phyloP scores from a whole-genome alignment of 92 coral and sea anemone species.

The Epizoanthus ramosus region DNA sequence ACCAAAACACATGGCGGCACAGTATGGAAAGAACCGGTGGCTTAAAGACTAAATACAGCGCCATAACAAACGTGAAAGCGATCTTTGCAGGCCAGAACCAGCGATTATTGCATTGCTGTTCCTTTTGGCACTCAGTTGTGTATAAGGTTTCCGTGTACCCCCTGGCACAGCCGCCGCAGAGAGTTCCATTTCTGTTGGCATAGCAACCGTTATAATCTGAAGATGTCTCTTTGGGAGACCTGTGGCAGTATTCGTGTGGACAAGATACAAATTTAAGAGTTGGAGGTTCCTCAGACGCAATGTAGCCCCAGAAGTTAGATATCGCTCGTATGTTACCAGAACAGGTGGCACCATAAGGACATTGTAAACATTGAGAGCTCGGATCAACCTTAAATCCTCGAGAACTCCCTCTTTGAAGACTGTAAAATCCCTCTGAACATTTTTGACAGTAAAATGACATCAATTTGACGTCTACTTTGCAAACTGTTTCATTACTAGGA shows the following conservation, averaged over 20 bases:
- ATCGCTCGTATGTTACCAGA: constrained; percentile 36
- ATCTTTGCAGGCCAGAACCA: constrained; percentile 55
- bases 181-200: constrained; percentile 56
- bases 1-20: constrained; percentile 21
- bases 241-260: constrained; percentile 62
- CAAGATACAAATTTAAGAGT: constrained; percentile 44
- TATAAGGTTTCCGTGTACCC: constrained; percentile 54
- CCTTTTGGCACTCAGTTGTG: constrained; percentile 48
- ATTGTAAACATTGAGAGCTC: constrained; percentile 43
- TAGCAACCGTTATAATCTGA: constrained; percentile 49
- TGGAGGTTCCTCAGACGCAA: not conserved
- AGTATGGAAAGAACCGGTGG: constrained; percentile 37
- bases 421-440: constrained; percentile 48
- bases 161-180: constrained; percentile 63
- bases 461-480: constrained; percentile 18
- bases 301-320: constrained; percentile 61
- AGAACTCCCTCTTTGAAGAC: constrained; percentile 53
- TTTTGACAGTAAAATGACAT: constrained; percentile 46
- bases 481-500: not conserved
- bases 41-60: constrained; percentile 49
- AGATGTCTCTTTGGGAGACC: not conserved
- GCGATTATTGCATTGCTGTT: constrained; percentile 44
- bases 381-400: constrained; percentile 4
- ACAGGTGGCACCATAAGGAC: constrained; percentile 74
- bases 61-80: constrained; percentile 20